phyloP scores from a whole-genome alignment of 2,888 invertebrate genomes.

The Cybosia mesomella region DNA sequence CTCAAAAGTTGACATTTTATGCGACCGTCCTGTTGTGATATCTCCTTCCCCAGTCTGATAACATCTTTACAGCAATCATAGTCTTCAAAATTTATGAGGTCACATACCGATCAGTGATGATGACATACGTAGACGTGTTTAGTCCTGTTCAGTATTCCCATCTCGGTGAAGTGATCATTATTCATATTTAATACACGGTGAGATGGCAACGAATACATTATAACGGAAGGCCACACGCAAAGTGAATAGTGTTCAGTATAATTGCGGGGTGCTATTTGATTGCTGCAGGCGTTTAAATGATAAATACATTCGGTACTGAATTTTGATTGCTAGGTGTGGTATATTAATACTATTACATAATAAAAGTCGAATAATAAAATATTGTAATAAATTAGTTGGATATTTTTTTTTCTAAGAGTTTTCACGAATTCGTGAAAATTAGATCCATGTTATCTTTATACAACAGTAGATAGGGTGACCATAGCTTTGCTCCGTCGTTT shows the following conservation, averaged over 20 bases:
- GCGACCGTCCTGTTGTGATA: not conserved
- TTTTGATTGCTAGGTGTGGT: not conserved
- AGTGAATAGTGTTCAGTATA: slow-evolving; percentile 20
- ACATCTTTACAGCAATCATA: slow-evolving; percentile 49
- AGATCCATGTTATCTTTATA: no score
- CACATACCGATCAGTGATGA: slow-evolving; percentile 52
- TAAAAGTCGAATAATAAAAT: not conserved
- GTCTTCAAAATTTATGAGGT: slow-evolving; percentile 67
- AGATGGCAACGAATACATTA: slow-evolving; percentile 41
- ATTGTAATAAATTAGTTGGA: no score
- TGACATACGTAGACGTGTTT: slow-evolving; percentile 36
- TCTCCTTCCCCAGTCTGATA: slow-evolving; percentile 19
- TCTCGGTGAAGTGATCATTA: slow-evolving; percentile 37
- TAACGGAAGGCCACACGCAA: slow-evolving; percentile 48
- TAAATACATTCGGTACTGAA: not conserved
- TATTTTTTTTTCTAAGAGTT: no score
- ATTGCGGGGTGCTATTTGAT: slow-evolving; percentile 23
- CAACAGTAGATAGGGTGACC: no score
- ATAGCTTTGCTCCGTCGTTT: no score
- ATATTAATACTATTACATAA: not conserved
- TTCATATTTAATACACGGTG: slow-evolving; percentile 48
- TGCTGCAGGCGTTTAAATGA: slow-evolving; percentile 16
- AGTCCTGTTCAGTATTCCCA: slow-evolving; percentile 36
- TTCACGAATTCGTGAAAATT: no score
- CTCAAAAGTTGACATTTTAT: no score